phyloP scores from a whole-genome alignment of 2,113 vertebrate genomes.

The Prinia subflava region DNA sequence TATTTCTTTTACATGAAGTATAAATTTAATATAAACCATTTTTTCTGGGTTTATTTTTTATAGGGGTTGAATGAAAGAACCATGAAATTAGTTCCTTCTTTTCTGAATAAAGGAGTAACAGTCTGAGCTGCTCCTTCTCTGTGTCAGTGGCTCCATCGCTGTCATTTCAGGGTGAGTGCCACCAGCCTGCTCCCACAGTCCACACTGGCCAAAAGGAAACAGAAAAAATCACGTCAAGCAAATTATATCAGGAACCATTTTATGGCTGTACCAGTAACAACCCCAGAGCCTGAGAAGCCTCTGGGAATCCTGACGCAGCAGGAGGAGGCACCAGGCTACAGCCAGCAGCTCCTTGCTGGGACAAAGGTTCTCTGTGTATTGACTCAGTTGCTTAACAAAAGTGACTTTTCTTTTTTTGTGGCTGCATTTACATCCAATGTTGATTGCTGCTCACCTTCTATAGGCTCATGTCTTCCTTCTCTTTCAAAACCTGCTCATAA shows the following conservation, averaged over 20 bases:
- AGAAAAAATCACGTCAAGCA: background rate
- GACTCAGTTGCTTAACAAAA: background rate
- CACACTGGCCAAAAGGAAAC: background rate
- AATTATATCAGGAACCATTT: background rate
- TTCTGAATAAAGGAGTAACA: background rate
- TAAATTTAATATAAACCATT: background rate
- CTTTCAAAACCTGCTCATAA: background rate
- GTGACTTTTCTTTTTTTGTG: background rate
- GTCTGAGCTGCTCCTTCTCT: background rate
- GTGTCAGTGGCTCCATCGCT: background rate
- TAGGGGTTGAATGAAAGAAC: background rate
- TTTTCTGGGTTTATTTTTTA: background rate
- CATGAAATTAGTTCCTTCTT: background rate
- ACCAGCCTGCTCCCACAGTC: background rate
- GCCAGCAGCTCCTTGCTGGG: background rate
- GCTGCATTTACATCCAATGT: background rate
- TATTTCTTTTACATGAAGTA: background rate
- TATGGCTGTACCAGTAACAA: background rate
- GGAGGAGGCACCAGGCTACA: background rate
- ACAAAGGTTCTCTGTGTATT: background rate
- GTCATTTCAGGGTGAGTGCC: background rate
- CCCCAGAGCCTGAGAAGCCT: background rate
- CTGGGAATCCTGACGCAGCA: background rate
- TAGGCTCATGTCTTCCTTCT: background rate
- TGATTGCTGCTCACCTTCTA: background rate